phyloP scores from a whole-genome alignment of 2,888 invertebrate genomes.

The Liopterus haemorrhoidalis region DNA sequence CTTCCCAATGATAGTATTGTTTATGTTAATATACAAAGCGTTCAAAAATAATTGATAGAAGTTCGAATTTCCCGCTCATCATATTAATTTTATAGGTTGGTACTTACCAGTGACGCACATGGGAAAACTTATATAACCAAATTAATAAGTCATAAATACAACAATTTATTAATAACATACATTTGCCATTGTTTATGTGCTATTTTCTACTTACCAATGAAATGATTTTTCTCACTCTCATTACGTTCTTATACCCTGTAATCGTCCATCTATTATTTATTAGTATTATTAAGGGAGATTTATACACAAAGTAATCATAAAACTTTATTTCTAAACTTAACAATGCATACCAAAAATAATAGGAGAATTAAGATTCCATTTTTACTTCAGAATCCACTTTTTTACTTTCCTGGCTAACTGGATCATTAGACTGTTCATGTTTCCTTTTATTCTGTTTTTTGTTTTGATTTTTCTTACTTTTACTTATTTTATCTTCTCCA shows the following conservation, averaged over 20 bases:
- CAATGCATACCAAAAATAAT: not conserved
- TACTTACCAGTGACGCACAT: not conserved
- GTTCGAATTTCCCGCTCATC: too few species aligned
- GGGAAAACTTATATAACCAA: not conserved
- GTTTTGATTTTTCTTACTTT: slow-evolving; percentile 62
- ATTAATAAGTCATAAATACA: not conserved
- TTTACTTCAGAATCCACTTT: slow-evolving; percentile 11
- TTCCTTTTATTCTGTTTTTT: slow-evolving; percentile 66
- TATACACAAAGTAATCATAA: not conserved
- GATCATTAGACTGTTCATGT: slow-evolving; percentile 35
- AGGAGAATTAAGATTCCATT: not conserved
- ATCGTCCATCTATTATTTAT: too few species aligned
- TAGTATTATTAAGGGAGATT: not conserved
- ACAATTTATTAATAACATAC: not conserved
- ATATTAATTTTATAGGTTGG: not conserved
- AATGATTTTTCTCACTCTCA: too few species aligned
- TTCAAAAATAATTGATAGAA: too few species aligned
- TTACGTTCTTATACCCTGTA: too few species aligned
- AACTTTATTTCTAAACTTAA: not conserved
- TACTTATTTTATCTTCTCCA: slow-evolving; percentile 55
- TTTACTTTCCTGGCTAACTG: slow-evolving; percentile 6
- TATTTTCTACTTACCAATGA: not conserved
- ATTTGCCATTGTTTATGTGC: not conserved
- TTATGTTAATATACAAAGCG: too few species aligned
- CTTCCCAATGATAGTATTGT: too few species aligned